phyloP scores from a whole-genome alignment of 2,888 invertebrate genomes.

The Tryphoninae sp. region DNA sequence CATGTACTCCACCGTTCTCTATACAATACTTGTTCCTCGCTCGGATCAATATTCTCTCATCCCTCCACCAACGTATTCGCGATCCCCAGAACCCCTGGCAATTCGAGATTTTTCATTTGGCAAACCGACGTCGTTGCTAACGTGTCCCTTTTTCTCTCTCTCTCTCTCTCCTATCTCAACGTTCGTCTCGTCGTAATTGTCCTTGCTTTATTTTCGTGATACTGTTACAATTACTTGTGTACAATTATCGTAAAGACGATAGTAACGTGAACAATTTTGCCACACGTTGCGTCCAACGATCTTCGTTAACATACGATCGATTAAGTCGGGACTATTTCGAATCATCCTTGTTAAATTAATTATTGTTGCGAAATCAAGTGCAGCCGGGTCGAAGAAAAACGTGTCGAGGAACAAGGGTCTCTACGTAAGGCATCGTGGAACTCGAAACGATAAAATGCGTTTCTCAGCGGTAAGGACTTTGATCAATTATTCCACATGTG shows the following conservation, averaged over 20 bases:
- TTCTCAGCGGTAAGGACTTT: constrained; percentile 49
- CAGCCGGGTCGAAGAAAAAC: constrained; percentile 37
- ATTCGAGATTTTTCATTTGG: constrained; percentile 53
- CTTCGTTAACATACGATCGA: not conserved
- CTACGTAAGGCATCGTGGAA: constrained; percentile 54
- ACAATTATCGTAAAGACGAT: too few species aligned
- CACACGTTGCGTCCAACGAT: not conserved
- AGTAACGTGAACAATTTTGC: too few species aligned
- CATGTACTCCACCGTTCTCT: not conserved
- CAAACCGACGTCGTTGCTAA: constrained; percentile 42
- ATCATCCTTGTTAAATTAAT: not conserved
- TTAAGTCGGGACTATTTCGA: not conserved
- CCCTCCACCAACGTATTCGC: constrained; percentile 63
- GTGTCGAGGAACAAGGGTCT: constrained; percentile 33
- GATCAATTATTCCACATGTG: not conserved
- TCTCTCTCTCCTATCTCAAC: not conserved
- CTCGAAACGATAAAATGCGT: constrained; percentile 57
- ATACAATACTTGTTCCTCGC: not conserved
- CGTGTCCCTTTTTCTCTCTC: constrained; percentile 32
- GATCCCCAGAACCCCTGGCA: constrained; percentile 58
- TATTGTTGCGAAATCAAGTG: constrained; percentile 1
- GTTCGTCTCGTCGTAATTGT: not conserved
- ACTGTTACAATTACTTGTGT: too few species aligned
- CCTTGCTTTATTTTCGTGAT: not conserved
- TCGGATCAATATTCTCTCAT: constrained; percentile 66